Evolutionary conservation across 2,113 vertebrate genomes (phyloP), one percentile per base, ranked within the genome.

Genomic region (Sinocyclocheilus grahami): DNA sequence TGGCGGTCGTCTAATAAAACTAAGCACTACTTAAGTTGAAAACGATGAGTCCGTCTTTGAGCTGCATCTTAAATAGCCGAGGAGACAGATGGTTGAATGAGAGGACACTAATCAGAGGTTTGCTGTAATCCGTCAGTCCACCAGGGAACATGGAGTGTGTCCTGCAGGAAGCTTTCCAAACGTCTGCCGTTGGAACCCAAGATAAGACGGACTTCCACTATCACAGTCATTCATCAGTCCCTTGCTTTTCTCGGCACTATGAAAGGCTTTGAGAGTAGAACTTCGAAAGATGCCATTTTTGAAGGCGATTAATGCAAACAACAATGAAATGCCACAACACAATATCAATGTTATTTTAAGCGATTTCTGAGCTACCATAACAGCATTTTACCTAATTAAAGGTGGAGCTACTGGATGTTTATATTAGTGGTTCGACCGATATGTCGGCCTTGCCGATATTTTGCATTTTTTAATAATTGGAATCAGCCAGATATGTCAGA

Each of bases 41-140:
- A 67, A 67, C 62, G 20, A 62, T 81, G 78, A 81, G 78, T 39
- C 30, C 14, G 20, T 30, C 30, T 81, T 81, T 63, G 78, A 81
- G 58, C 78, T 81, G 55, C 33, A 24, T 53, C 76, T 78, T 78
- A 63, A 62, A 82, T 65, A 67, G 79, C n/a, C 13, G 39, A 20
- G 39, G 16, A 82, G 79, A 82, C 79, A 82, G 79, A 82, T 82
- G 79, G 79, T 30, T 30, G 79, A 67, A 67, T 20, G 48, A 33
- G 79, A 65, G 62, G 60, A 82, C 81, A 53, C 27, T 82, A 71
- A 82, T 55, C 63, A 71, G 63, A 37, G 42, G 63, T 82, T 46
- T 65, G n/a, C 37, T 18, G 42, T 82, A 82, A 82, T 82, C 80
- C 46, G 27, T 48, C 24, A 27, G 62, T 82, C 60, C 60, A 82